Evolutionary conservation across 2,113 vertebrate species (phyloP).

Genomic region (Poecile atricapillus): DNA sequence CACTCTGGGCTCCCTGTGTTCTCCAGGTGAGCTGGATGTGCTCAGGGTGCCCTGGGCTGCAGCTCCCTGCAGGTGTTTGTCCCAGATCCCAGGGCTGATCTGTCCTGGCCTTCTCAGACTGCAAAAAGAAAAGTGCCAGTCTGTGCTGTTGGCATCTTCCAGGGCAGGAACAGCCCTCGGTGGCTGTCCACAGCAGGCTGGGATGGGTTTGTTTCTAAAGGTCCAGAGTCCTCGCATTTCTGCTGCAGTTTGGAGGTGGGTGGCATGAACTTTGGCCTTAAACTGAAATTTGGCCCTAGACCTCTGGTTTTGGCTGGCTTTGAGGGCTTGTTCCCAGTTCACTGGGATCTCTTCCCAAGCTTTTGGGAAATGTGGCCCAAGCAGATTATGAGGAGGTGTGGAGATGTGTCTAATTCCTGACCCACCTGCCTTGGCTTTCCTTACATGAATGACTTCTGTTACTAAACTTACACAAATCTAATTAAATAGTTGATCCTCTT

Average conservation of each 20-base stretch:
- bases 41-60: rapidly evolving
- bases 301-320: not conserved
- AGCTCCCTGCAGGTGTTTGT: not conserved
- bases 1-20: rapidly evolving
- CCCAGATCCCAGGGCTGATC: rapidly evolving
- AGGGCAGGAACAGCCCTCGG: rapidly evolving
- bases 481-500: not conserved
- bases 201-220: not conserved
- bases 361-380: not conserved
- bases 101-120: not conserved
- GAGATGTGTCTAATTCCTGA: not conserved
- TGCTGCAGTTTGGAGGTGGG: not conserved
- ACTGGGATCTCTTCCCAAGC: not conserved
- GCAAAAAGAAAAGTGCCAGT: not conserved
- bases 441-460: not conserved
- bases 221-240: not conserved
- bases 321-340: not conserved
- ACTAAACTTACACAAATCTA: not conserved
- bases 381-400: not conserved
- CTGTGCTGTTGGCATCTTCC: not conserved
- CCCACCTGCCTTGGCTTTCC: not conserved
- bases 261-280: not conserved
- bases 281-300: not conserved
- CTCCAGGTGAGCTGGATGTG: not conserved
- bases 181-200: not conserved